phyloP scores from a whole-genome alignment of 2,797 vertebrate genomes.

The Smutsia gigantea region DNA sequence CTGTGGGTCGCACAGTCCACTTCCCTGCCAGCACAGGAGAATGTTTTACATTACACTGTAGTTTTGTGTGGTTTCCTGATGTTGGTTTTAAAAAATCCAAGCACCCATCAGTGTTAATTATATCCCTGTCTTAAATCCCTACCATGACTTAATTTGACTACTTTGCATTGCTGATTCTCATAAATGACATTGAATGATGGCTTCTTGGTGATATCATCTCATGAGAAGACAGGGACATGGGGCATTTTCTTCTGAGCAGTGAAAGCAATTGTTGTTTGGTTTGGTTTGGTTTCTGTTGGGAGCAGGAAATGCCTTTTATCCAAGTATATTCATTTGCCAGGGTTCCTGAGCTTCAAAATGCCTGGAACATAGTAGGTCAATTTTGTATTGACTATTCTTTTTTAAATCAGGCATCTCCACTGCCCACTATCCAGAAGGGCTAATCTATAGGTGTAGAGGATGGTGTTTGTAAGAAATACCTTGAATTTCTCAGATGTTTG shows the following conservation, averaged over 20 bases:
- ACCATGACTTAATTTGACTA: constrained; percentile 42
- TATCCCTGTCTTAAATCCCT: background rate
- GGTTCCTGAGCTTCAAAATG: background rate
- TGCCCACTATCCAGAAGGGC: too few relatives aligned
- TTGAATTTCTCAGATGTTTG: background rate
- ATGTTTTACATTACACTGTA: background rate
- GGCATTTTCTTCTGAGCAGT: background rate
- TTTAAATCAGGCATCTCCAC: background rate
- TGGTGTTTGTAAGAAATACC: background rate
- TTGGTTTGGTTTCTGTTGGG: background rate
- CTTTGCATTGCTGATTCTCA: constrained; percentile 52
- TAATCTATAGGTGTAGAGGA: background rate
- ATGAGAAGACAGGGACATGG: background rate
- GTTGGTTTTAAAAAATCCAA: constrained; percentile 52
- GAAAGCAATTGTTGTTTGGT: background rate
- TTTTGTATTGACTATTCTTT: background rate
- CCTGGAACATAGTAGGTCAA: background rate
- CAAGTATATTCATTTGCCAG: background rate
- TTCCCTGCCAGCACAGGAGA: constrained; percentile 24
- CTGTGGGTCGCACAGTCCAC: constrained; percentile 9
- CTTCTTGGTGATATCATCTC: constrained; percentile 18
- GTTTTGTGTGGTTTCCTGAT: constrained; percentile 60
- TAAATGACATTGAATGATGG: constrained; percentile 18
- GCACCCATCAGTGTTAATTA: constrained; percentile 59
- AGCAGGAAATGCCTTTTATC: background rate